phyloP scores from a whole-genome alignment of 2,113 vertebrate genomes.

The Nannospalax galili region DNA sequence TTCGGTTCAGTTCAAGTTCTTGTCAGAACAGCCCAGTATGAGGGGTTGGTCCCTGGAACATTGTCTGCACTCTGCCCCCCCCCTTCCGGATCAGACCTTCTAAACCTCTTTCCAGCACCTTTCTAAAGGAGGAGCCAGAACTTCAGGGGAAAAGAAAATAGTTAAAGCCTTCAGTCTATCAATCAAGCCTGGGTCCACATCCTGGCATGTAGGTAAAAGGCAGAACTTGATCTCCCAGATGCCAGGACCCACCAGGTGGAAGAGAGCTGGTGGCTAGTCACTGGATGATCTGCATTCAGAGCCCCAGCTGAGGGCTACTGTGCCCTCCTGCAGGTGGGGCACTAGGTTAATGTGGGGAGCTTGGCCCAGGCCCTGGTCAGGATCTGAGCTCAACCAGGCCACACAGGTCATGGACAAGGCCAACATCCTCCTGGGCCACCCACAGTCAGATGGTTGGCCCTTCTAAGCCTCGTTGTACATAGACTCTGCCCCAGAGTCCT shows the following conservation, averaged over 20 bases:
- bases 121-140: constrained; percentile 39
- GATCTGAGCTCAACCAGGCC: not conserved
- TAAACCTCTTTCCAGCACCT: not conserved
- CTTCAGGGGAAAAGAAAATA: constrained; percentile 30
- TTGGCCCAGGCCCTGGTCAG: not conserved
- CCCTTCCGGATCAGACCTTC: not conserved
- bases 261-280: not conserved
- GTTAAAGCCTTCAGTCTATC: not conserved
- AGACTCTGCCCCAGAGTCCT: not conserved
- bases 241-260: not conserved
- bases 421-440: not conserved
- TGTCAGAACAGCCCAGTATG: constrained; percentile 34
- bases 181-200: not conserved
- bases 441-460: not conserved
- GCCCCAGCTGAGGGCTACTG: not conserved
- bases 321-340: not conserved
- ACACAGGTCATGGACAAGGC: not conserved
- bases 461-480: rapidly evolving
- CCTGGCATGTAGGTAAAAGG: not conserved
- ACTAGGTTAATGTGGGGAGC: not conserved
- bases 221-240: not conserved
- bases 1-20: constrained; percentile 74
- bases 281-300: not conserved
- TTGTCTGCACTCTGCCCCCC: not conserved
- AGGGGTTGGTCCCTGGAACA: not conserved